Base-by-base conservation (phyloP, 2,888 invertebrate genomes). In the Eilema depressum region DNA sequence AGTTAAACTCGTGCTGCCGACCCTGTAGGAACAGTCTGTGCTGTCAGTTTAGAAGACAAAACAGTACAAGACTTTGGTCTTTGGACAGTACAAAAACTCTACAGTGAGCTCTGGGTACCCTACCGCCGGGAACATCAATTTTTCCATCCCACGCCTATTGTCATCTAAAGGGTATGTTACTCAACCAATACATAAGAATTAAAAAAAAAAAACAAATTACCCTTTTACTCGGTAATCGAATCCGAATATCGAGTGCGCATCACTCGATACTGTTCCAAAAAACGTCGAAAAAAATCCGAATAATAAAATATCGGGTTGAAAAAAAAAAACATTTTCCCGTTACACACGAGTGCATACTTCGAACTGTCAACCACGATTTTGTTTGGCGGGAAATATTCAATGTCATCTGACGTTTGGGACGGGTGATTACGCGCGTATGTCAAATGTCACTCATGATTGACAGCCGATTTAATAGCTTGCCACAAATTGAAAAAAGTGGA, bases 371-470 rank as follows among this genome's bases (percentile, higher is more conserved):
- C 3, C 7, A 17, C 17, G 23, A 17, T 17, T 63, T 33, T 66
- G 56, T 37, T 17, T 59, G 25, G 57, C 30, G 33, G 28, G 14
- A 47, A 20, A 68, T 61, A 63, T 10, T n/a, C 63, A 57, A 23
- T 56, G 56, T 56, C 62, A 62, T 63, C 53, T 68, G 57, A 41
- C 68, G 41, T 63, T 68, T 63, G 62, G n/a, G 10, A 8, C 56
- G 33, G 53, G 33, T 8, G 56, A 61, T 63, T 56, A 59, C 57
- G 57, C 28, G 57, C 62, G 25, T 26, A 41, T 60, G 63, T 47
- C 66, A 67, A 57, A 33, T 68, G 68, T 57, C 68, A 68, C 8
- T 53, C n/a, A n/a, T 20, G 63, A 57, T 23, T 68, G 68, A 63
- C 68, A 30, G 12, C 17, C 37, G 26, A 28, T 68, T 68, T 41